Evolutionary conservation across 2,113 vertebrate genomes (phyloP), one percentile per base, ranked within the genome.

Genomic region (Genyomyrus donnyi): DNA sequence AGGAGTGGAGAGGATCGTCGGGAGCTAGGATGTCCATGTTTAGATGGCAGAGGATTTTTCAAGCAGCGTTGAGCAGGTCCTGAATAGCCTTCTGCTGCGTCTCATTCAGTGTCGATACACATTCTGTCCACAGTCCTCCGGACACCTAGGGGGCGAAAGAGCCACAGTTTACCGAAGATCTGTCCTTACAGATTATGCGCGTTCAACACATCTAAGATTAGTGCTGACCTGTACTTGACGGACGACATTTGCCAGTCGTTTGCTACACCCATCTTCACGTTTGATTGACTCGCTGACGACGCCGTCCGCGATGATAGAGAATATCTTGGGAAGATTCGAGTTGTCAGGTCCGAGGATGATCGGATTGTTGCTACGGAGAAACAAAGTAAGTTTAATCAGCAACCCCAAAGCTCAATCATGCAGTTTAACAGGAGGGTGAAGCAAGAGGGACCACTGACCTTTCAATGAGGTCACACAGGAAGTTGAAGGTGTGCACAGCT

Each of bases 381-480:
- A 39, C 77, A 45, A 84, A 27, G 27, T 88, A 39, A 58, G 11
- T 31, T 77, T 45, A 11, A 62, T 7, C 24, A 27, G 31, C 39
- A 11, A 17, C 4, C 45, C 27, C 46, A 48, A 17, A 19, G 42
- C 53, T 84, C 24, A 50, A 42, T 42, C 74, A 8, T 0, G 74
- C 0, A 0, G 11, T 46, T 1, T 89, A 66, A 66, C 6, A 17
- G 17, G 4, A 90, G 13, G n/a, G 50, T 5, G 11, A 35, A 56
- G 50, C 3, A 19, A 11, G 17, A 35, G 24, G 11, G 85, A 39
- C 21, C 6, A 87, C 93, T 93, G 92, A 99, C 98, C 97, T 99
- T 95, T 99, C 98, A 62, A 99, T 98, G 90, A 99, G 96, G 93
- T 99, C 98, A 87, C 98, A 99, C 70, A 99, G 95, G 50, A 98